Percentiles rank a stretch among this genome's conserved stretches.
phyloP scores from a whole-genome alignment of 2,888 invertebrate species.

The Scaeva pyrastri region DNA sequence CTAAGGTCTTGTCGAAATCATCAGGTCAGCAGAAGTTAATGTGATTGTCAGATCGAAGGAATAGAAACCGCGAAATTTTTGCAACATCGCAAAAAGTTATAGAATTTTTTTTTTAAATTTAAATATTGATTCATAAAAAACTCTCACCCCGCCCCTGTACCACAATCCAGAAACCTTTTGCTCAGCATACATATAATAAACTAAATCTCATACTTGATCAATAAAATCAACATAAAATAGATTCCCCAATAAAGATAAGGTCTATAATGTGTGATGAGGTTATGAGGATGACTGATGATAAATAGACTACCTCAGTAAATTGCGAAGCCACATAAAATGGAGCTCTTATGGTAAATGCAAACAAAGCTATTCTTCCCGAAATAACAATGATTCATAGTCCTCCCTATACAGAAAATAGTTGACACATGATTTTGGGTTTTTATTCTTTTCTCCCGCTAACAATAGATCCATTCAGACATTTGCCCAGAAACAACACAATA shows the following conservation, averaged over 20 bases:
- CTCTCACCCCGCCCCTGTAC: not conserved
- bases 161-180: not conserved
- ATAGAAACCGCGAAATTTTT: too few species aligned
- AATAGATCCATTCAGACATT: constrained; percentile 6
- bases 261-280: not conserved
- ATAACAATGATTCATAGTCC: constrained; percentile 23
- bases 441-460: too few species aligned
- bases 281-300: not conserved
- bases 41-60: too few species aligned
- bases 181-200: not conserved
- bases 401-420: not conserved
- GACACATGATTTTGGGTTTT: constrained; percentile 8
- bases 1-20: too few species aligned
- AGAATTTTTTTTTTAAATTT: too few species aligned
- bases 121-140: not conserved
- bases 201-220: not conserved
- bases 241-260: not conserved
- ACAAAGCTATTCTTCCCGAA: constrained; percentile 6
- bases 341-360: not conserved
- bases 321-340: not conserved
- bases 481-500: not conserved
- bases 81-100: too few species aligned
- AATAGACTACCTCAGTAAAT: not conserved
- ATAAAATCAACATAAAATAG: not conserved
- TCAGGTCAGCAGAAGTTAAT: too few species aligned